These are phyloP conservation scores for Theodoxus fluviatilis DNA, from an alignment of 2,888 invertebrate species.

Conservation along the genomic window DNA sequence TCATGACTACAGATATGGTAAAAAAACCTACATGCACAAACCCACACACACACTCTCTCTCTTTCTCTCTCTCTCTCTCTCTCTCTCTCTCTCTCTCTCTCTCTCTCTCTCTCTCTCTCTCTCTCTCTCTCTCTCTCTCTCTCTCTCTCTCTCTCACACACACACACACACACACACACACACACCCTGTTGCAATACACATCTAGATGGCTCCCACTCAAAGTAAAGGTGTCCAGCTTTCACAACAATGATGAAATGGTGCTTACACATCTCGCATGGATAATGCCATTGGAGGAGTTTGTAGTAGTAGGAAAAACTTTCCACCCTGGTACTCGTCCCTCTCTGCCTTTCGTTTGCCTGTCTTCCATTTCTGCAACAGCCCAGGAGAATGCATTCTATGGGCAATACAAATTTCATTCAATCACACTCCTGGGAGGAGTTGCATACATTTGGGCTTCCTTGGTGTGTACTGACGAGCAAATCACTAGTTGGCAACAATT, in stretches of 20 bases:
- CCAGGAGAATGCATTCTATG: neutral
- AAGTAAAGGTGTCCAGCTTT: neutral
- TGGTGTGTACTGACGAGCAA: neutral
- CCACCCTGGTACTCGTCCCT: constrained; percentile 76
- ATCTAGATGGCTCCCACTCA: neutral
- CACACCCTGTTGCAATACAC: no score
- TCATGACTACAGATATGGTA: no score
- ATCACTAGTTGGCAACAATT: neutral
- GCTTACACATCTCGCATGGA: constrained; percentile 68
- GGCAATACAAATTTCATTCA: neutral
- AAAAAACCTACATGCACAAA: no score
- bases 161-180: no score
- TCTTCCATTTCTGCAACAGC: constrained; percentile 80
- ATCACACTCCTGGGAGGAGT: neutral
- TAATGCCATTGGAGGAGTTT: constrained; percentile 82
- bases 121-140: no score
- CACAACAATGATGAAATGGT: neutral
- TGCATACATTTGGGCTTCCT: neutral
- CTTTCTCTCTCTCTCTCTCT: no score
- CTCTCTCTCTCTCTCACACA: no score
- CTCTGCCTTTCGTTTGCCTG: constrained; percentile 93
- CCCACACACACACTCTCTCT: no score
- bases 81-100: no score
- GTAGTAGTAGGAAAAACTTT: constrained; percentile 88
- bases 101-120: no score